Conservation (phyloP, 2,113 vertebrate genomes). For the Crotalus tigris region DNA sequence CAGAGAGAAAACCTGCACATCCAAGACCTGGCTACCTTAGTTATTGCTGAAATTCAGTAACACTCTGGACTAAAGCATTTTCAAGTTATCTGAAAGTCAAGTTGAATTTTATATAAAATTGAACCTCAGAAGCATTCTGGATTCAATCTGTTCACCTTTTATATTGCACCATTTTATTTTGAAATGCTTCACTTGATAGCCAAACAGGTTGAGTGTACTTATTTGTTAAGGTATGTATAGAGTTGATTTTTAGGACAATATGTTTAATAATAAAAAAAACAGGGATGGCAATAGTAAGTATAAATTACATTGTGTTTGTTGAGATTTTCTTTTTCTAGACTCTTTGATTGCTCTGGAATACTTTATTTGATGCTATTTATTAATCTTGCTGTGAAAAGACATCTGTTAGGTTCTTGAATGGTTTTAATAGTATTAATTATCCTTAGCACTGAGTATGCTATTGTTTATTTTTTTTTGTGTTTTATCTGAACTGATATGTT, state of each 20-base stretch:
- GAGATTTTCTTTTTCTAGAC: background rate
- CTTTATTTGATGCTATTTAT: background rate
- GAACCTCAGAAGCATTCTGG: background rate
- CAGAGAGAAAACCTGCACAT: too few species aligned
- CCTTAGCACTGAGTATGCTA: too few species aligned
- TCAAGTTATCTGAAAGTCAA: background rate
- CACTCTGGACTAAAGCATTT: background rate
- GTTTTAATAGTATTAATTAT: background rate
- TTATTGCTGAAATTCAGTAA: background rate
- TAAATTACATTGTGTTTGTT: background rate
- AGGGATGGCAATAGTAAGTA: background rate
- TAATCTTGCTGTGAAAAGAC: background rate
- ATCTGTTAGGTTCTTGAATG: background rate
- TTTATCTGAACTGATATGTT: background rate
- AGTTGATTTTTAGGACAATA: background rate
- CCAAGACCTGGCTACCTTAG: background rate
- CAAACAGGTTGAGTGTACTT: background rate
- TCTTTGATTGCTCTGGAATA: background rate
- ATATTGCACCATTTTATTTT: background rate
- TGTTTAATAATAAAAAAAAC: background rate
- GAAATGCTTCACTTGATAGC: background rate
- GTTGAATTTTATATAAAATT: background rate
- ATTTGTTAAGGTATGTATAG: background rate
- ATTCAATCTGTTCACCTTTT: background rate
- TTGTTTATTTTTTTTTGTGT: background rate